These are phyloP conservation scores for Platalea minor DNA, from an alignment of 2,797 vertebrate genomes.

Conservation along the genomic window DNA sequence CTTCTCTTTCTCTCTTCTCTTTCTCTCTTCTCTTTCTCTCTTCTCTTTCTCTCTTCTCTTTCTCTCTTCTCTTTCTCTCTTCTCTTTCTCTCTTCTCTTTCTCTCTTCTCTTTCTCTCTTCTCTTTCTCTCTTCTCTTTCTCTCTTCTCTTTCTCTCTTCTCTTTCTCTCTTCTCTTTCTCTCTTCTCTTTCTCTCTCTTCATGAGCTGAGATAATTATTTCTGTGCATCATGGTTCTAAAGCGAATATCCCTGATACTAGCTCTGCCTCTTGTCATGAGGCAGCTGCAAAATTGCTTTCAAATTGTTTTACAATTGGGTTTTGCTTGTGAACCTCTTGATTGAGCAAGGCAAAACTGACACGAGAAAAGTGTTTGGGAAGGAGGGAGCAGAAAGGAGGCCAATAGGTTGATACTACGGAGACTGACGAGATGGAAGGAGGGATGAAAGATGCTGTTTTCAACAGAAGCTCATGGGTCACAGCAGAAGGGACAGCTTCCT, in stretches of 20 bases:
- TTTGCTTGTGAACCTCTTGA: neutral
- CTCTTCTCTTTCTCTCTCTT: too few relatives aligned
- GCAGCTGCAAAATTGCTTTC: conserved; percentile 32
- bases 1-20: fast-evolving
- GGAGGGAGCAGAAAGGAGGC: neutral
- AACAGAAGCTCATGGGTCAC: neutral
- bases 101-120: too few relatives aligned
- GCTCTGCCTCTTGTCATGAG: neutral
- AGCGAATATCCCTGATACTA: neutral
- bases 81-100: too few relatives aligned
- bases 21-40: too few relatives aligned
- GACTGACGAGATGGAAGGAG: neutral
- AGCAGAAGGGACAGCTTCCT: neutral
- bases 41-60: neutral
- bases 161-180: too few relatives aligned
- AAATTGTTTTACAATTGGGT: conserved; percentile 13
- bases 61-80: too few relatives aligned
- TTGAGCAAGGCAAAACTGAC: neutral
- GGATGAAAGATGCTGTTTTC: neutral
- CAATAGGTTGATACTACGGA: neutral
- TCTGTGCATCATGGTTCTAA: neutral
- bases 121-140: too few relatives aligned
- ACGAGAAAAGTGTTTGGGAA: neutral
- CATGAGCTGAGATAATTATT: neutral
- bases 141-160: too few relatives aligned